Conservation (phyloP, 2,888 invertebrate genomes). For the Temnothorax rugatulus region DNA sequence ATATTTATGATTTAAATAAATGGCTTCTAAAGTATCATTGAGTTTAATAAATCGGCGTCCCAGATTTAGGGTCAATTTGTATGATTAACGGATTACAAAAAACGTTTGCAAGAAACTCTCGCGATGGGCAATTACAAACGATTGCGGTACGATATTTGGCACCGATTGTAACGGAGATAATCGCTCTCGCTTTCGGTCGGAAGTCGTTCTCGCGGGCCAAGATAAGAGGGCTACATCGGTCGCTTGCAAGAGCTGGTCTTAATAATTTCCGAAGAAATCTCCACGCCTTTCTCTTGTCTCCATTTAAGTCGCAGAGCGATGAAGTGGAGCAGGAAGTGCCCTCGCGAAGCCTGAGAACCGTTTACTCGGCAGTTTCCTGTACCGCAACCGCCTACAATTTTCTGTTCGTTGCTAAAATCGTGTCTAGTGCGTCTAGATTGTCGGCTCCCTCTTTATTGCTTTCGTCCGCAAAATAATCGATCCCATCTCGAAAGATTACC, state of each 20-base stretch:
- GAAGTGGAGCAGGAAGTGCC: slow-evolving; percentile 73
- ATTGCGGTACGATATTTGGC: slow-evolving; percentile 3
- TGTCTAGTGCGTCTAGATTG: slow-evolving; percentile 42
- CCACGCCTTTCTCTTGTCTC: slow-evolving; percentile 76
- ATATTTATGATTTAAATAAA: background rate
- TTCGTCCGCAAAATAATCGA: slow-evolving; percentile 11
- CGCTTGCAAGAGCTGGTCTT: slow-evolving; percentile 59
- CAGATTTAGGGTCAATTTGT: background rate
- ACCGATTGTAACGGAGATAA: slow-evolving; percentile 39
- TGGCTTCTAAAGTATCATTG: background rate
- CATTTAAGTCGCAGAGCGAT: slow-evolving; percentile 67
- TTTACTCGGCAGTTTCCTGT: slow-evolving; percentile 71
- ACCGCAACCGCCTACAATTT: slow-evolving; percentile 64
- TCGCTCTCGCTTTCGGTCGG: slow-evolving; percentile 55
- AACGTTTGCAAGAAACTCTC: slow-evolving; percentile 1
- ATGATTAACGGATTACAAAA: background rate
- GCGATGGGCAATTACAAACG: background rate
- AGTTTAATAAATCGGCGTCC: background rate
- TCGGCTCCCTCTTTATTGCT: slow-evolving; percentile 16
- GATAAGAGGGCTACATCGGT: slow-evolving; percentile 53
- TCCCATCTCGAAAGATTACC: slow-evolving; percentile 4
- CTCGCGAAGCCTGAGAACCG: slow-evolving; percentile 69
- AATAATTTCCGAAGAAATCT: slow-evolving; percentile 74
- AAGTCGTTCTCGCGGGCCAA: slow-evolving; percentile 40
- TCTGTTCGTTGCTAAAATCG: slow-evolving; percentile 56